Evolutionary conservation across 2,888 invertebrate genomes (phyloP).

Genomic region (Malachius bipustulatus): DNA sequence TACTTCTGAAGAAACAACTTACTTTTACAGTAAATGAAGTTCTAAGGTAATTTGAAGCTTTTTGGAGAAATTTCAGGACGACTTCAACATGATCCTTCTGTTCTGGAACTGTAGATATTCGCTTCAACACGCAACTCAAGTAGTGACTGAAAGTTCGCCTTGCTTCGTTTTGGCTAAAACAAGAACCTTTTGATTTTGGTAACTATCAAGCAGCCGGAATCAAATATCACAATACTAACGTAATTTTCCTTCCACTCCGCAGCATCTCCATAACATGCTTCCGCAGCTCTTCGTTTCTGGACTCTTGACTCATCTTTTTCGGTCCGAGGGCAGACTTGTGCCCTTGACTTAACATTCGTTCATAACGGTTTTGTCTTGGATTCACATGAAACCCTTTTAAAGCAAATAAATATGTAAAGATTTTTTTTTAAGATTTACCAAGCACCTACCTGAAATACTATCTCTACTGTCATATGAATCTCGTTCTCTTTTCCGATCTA

Average conservation of each 20-base stretch:
- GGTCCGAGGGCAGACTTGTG: conserved; percentile 32
- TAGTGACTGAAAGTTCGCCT: conserved; percentile 69
- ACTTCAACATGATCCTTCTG: conserved; percentile 51
- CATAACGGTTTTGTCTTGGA: conserved; percentile 35
- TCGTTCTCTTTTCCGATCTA: conserved; percentile 27
- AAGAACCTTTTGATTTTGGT: conserved; percentile 8
- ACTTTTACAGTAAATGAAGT: conserved; percentile 56
- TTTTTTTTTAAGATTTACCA: no score
- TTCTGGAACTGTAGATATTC: conserved; percentile 46
- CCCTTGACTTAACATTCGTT: conserved; percentile 34
- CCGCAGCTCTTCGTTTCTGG: conserved; percentile 25
- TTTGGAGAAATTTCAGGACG: conserved; percentile 63
- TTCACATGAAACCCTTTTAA: no score
- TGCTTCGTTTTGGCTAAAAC: conserved; percentile 51
- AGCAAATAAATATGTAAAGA: no score
- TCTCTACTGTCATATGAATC: conserved; percentile 19
- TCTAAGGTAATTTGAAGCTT: conserved; percentile 57
- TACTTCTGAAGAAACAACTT: conserved; percentile 16
- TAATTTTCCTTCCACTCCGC: conserved; percentile 51
- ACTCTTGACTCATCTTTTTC: conserved; percentile 33
- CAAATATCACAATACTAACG: conserved; percentile 39
- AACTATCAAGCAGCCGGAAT: conserved; percentile 4
- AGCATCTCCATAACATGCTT: conserved; percentile 41
- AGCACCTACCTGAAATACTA: conserved; percentile 3
- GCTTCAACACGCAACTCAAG: conserved; percentile 59